Evolutionary conservation across 2,797 vertebrate genomes (phyloP).

Genomic region (Pogonophryne albipinna): DNA sequence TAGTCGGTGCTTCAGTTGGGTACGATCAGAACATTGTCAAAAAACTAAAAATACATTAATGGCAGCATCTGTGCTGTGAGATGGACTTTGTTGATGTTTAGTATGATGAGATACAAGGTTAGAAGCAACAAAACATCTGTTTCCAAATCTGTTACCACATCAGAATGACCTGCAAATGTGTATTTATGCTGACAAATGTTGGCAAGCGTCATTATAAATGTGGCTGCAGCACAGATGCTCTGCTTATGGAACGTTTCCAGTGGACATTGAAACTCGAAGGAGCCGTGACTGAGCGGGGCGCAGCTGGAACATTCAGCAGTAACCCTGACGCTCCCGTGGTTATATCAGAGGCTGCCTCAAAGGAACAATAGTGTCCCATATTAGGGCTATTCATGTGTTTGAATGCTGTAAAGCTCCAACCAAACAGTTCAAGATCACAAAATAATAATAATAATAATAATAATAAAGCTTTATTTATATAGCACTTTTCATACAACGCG

Average conservation of each 20-base stretch:
- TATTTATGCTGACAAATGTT: constrained; percentile 1
- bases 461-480: too few species aligned
- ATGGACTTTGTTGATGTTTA: not conserved
- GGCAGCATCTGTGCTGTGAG: constrained; percentile 1
- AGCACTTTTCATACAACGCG: too few species aligned
- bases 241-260: not conserved
- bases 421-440: not conserved
- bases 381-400: not conserved
- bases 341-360: not conserved
- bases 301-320: not conserved
- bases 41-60: not conserved
- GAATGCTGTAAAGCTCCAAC: not conserved
- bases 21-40: not conserved
- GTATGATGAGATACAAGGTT: constrained; percentile 7
- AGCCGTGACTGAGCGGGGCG: not conserved
- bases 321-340: not conserved
- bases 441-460: not conserved
- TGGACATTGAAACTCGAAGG: not conserved
- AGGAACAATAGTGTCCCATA: not conserved
- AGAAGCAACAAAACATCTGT: constrained; percentile 2
- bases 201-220: not conserved
- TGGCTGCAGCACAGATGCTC: constrained; percentile 1
- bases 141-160: not conserved
- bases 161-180: not conserved
- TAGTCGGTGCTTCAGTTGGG: not conserved